Percentiles rank a stretch among this genome's conserved stretches.
Conservation (phyloP, 2,888 invertebrate species). For the Clunio marinus region DNA sequence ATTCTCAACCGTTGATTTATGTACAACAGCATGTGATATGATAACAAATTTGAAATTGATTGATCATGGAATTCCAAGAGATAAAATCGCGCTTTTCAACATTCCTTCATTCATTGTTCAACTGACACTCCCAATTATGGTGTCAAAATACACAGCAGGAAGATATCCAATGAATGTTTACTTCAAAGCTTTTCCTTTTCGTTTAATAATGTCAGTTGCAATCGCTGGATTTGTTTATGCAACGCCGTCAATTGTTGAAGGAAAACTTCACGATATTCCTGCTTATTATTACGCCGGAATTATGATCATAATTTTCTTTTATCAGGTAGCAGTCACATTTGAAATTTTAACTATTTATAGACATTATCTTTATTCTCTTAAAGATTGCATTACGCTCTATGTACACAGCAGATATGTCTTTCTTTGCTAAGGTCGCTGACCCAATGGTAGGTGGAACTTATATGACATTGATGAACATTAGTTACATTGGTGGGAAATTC, state of each 20-base stretch:
- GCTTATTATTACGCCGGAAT: slow-evolving; percentile 72
- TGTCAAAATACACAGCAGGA: slow-evolving; percentile 52
- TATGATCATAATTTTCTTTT: slow-evolving; percentile 75
- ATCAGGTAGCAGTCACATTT: too few species aligned
- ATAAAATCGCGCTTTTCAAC: slow-evolving; percentile 67
- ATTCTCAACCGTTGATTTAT: slow-evolving; percentile 88
- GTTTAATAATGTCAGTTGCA: slow-evolving; percentile 78
- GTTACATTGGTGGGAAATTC: slow-evolving; percentile 97
- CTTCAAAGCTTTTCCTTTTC: slow-evolving; percentile 55
- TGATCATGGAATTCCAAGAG: slow-evolving; percentile 93
- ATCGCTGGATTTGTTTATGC: slow-evolving; percentile 79
- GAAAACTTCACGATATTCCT: slow-evolving; percentile 54
- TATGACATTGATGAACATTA: slow-evolving; percentile 68
- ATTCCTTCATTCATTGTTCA: neutral
- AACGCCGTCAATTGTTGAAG: slow-evolving; percentile 65
- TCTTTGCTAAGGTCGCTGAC: slow-evolving; percentile 95
- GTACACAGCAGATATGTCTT: slow-evolving; percentile 97
- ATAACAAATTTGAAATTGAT: slow-evolving; percentile 92
- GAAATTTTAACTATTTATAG: too few species aligned
- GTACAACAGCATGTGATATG: slow-evolving; percentile 92
- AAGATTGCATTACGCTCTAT: slow-evolving; percentile 66
- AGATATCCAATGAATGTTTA: slow-evolving; percentile 12
- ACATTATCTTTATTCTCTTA: neutral
- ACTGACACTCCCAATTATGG: neutral
- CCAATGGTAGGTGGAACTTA: slow-evolving; percentile 54